phyloP scores from a whole-genome alignment of 2,888 invertebrate species.

The Nesidiocoris tenuis region DNA sequence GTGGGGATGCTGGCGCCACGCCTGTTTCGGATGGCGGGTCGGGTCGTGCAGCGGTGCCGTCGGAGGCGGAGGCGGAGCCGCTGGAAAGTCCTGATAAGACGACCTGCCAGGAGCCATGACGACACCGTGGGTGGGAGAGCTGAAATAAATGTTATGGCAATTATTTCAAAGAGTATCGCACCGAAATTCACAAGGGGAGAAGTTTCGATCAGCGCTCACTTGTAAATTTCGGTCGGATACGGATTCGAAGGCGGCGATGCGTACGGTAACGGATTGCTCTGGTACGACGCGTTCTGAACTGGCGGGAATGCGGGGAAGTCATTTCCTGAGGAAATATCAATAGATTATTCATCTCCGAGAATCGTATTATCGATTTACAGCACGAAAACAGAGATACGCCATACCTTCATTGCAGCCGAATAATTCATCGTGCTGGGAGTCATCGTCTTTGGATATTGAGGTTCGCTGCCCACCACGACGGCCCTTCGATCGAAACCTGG shows the following conservation, averaged over 20 bases:
- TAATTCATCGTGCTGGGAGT: conserved; percentile 44
- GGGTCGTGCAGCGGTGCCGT: conserved; percentile 14
- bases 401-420: conserved; percentile 42
- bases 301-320: conserved; percentile 19
- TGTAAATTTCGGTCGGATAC: conserved; percentile 54
- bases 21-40: conserved; percentile 21
- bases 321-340: conserved; percentile 23
- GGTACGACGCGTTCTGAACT: conserved; percentile 44
- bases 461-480: conserved; percentile 59
- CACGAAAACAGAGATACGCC: no score
- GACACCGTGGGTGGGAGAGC: conserved; percentile 44
- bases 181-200: neutral
- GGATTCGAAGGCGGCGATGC: conserved; percentile 40
- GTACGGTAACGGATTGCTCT: conserved; percentile 37
- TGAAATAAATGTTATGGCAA: conserved; percentile 1
- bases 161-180: neutral
- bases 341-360: no score
- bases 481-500: conserved; percentile 65
- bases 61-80: conserved; percentile 12
- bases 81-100: conserved; percentile 32
- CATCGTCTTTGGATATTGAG: conserved; percentile 43
- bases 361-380: no score
- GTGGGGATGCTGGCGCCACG: conserved; percentile 43
- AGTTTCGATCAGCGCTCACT: conserved; percentile 46
- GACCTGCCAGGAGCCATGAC: conserved; percentile 32